Conservation (phyloP, 2,888 invertebrate species). For the Eretmocerus hayati region DNA sequence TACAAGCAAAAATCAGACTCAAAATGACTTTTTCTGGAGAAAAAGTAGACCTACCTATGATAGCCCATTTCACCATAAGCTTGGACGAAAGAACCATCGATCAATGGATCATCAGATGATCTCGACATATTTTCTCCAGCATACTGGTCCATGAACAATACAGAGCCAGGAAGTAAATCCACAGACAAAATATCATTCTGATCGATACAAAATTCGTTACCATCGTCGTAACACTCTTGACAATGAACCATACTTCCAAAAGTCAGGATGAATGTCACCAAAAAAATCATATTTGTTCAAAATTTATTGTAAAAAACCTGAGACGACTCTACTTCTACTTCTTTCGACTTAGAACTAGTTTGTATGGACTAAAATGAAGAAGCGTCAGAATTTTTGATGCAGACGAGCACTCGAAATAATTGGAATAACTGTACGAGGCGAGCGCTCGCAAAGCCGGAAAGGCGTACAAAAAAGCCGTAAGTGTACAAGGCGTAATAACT, state of each 20-base stretch:
- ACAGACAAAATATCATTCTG: conserved; percentile 62
- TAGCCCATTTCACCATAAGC: conserved; percentile 61
- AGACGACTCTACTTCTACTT: neutral
- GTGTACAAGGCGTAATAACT: conserved; percentile 1
- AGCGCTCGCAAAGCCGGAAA: conserved; percentile 1
- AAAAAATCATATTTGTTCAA: conserved; percentile 1
- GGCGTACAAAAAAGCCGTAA: neutral
- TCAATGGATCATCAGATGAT: conserved; percentile 16
- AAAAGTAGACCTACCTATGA: conserved; percentile 51
- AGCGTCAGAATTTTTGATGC: neutral
- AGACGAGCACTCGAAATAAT: conserved; percentile 8
- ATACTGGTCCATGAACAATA: conserved; percentile 49
- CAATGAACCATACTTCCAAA: no score
- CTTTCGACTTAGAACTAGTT: no score
- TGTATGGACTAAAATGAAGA: neutral
- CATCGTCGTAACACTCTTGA: conserved; percentile 41
- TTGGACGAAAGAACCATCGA: conserved; percentile 55
- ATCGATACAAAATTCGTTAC: conserved; percentile 46
- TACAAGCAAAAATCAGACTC: no score
- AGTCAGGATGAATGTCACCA: neutral
- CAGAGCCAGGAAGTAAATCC: conserved; percentile 63
- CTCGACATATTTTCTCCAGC: conserved; percentile 16
- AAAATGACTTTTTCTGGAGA: neutral
- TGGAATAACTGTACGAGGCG: conserved; percentile 12
- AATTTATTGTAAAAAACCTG: neutral